phyloP scores from a whole-genome alignment of 2,113 vertebrate species.

The Amblyornis subalaris region DNA sequence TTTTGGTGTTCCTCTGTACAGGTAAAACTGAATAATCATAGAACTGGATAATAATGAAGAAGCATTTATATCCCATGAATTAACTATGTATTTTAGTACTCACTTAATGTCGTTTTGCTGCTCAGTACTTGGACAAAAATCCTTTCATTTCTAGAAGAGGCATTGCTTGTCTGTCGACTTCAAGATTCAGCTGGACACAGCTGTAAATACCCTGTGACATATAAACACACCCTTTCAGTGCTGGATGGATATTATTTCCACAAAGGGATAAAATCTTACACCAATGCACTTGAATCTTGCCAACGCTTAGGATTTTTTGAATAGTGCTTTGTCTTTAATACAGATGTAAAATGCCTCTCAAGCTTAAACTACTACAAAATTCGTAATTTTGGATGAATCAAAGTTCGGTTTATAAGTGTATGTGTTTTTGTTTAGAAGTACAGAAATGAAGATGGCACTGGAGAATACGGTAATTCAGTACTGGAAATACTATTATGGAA shows the following conservation, averaged over 20 bases:
- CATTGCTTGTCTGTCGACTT: background rate
- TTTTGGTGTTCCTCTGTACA: background rate
- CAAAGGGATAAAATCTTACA: background rate
- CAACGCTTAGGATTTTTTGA: background rate
- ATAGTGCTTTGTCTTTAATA: background rate
- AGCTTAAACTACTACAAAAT: background rate
- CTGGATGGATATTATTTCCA: background rate
- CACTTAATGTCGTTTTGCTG: background rate
- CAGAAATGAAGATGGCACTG: background rate
- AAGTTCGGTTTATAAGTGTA: background rate
- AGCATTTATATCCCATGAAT: background rate
- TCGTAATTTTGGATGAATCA: background rate
- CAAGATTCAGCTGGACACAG: background rate
- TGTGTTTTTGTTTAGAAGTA: background rate
- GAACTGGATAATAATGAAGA: background rate
- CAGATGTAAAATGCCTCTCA: background rate
- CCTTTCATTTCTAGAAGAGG: background rate
- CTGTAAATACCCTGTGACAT: background rate
- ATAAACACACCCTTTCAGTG: background rate
- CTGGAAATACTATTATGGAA: background rate
- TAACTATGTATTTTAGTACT: background rate
- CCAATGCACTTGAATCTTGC: background rate
- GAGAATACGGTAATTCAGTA: background rate
- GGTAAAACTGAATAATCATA: background rate
- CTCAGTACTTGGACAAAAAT: background rate